phyloP scores from a whole-genome alignment of 2,888 invertebrate species.

The Gisinianus flammeolus region DNA sequence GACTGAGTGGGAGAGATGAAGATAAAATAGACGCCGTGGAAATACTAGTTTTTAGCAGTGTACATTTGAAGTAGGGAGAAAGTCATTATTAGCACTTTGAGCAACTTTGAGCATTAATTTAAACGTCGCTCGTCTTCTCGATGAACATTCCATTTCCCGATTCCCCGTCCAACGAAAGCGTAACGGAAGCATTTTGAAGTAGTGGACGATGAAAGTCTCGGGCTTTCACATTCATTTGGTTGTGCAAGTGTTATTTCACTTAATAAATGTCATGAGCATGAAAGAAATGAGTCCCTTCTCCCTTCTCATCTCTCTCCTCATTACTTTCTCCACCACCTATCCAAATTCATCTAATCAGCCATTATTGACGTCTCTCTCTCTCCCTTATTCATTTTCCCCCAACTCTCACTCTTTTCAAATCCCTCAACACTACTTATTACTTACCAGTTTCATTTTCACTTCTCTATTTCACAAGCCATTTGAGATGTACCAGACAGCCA shows the following conservation, averaged over 20 bases:
- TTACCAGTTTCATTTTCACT: too few relatives aligned
- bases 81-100: not conserved
- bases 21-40: too few relatives aligned
- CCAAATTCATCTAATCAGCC: not conserved
- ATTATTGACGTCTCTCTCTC: not conserved
- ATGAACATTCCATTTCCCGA: not conserved
- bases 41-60: too few relatives aligned
- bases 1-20: too few relatives aligned
- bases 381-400: not conserved
- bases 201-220: not conserved
- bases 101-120: not conserved
- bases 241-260: not conserved
- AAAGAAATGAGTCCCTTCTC: not conserved
- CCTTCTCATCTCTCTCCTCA: too few relatives aligned
- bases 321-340: not conserved
- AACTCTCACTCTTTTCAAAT: not conserved
- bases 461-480: too few relatives aligned
- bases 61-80: not conserved
- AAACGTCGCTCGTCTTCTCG: not conserved
- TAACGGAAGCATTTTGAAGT: not conserved
- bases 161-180: too few relatives aligned
- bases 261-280: not conserved
- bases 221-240: not conserved
- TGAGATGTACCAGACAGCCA: too few relatives aligned
- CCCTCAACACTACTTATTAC: too few relatives aligned